Base-by-base conservation (phyloP, 1,140 invertebrate species). In the Drosophila obscura region DNA sequence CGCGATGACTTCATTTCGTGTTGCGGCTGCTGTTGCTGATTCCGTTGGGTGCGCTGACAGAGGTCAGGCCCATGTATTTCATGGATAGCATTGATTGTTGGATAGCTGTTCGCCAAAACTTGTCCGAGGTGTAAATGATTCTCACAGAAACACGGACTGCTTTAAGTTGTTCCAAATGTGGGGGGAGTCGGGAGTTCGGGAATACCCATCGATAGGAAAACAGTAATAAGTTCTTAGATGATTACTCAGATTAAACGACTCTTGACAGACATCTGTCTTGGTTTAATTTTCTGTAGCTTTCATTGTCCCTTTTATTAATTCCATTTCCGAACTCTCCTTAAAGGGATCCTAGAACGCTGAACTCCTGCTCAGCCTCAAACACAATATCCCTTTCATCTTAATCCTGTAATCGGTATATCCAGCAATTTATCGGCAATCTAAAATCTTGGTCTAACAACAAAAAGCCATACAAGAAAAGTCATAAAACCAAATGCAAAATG, bases 1-100 rank as follows among this genome's bases (percentile, higher is more conserved):
- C 75, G 74, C 80, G 80, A 82, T 82, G 80, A 82, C 80, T 82
- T 82, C 80, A 79, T 78, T 81, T 74, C 74, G 46, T 82, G 79
- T 74, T 64, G 28, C 61, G 58, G 67, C 52, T 55, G 78, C 45
- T 61, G 77, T 58, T 67, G 41, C 16, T 53, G 53, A 19, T 19
- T 19, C 31, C 28, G 41, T 45, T 55, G 62, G 31, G 11, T 65
- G 43, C 64, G 45, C 31, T 31, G 53, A 76, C 80, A 82, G 69
- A 69, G 80, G 80, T 82, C 80, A 71, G 69, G 45, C 64, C 56
- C 44, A 60, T 74, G 59, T 78, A 66, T 71, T 64, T 82, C 50
- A 56, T 48, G 57, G 58, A 63, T 73, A 71, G 58, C 69, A 51
- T 75, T 75, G 75, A 79, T 72, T 45, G 55, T 22, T 44, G 44